Evolutionary conservation across 2,888 invertebrate genomes (phyloP), one percentile per base, ranked within the genome.

Genomic region (Noctua janthe): DNA sequence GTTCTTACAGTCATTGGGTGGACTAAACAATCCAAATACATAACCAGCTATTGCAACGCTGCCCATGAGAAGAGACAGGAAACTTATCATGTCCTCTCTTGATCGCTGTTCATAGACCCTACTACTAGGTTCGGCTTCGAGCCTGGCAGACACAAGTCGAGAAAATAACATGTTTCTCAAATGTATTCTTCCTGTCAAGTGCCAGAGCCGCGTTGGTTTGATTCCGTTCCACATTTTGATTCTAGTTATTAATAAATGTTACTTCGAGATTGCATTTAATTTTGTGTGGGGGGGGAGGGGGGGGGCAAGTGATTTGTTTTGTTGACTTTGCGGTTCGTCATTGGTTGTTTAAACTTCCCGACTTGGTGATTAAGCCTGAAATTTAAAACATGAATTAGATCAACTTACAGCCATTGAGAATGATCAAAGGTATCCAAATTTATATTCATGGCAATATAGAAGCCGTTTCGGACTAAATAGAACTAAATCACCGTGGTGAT

Each of bases 151-250:
- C 20, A 6, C 20, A 15, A 35, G 17, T 8, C 91, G 90, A 15
- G 93, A 86, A 0, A 81, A 80, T 2, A 95, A 49, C 20, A 91
- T 81, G 0, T 82, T 89, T 15, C 74, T 71, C 13, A 92, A 90
- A 62, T 94, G 91, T 70, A 93, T 93, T 54, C 3, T 89, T 1
- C 94, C 91, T 2, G 94, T 95, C 3, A 90, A 83, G 56, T 92
- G 86, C 95, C 95, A 96, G 2, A 96, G 91, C 29, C 90, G 94
- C 0, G 93, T 92, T 4, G 96, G 96, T 85, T 95, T 95, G 51
- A 94, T 92, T 23, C 94, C 93, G 73, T 91, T 91, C 74, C 87
- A 84, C 91, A 92, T 91, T 77, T 49, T 82, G 51, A 11, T 67
- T 39, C 10, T n/a, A 43, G 43, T 56, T 35, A 71, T 49, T 39